A percentile compares a stretch with the other conserved stretches of the same genome.
Conservation (phyloP, 2,113 vertebrate species). For the Sylvietta virens region DNA sequence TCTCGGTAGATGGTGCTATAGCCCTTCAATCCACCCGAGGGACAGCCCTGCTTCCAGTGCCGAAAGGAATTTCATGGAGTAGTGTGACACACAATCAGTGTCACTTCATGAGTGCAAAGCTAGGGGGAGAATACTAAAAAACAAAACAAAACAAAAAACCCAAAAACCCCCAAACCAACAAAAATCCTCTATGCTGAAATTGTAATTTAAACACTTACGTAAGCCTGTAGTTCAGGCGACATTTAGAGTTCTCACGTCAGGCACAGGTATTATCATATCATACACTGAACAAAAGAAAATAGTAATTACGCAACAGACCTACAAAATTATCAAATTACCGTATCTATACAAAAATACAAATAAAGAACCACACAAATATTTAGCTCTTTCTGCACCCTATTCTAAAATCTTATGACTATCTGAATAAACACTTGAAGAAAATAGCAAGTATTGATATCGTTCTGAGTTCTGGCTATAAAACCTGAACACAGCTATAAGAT, state of each 20-base stretch:
- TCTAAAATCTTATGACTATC: background rate
- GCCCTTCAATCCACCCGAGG: background rate
- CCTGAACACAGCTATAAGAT: background rate
- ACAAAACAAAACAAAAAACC: no score
- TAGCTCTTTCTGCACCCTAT: background rate
- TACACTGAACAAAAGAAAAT: background rate
- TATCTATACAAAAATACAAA: background rate
- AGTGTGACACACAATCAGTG: background rate
- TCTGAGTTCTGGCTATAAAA: background rate
- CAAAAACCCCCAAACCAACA: no score
- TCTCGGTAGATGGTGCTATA: conserved; percentile 19
- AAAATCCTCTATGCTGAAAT: background rate
- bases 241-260: background rate
- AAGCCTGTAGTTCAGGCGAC: background rate
- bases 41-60: background rate
- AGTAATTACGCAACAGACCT: background rate
- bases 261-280: no score
- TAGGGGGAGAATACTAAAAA: background rate
- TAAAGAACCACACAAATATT: background rate
- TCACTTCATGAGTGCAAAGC: background rate
- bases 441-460: background rate
- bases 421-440: background rate
- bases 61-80: background rate
- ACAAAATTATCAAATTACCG: background rate
- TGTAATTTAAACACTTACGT: background rate